Percentiles rank a stretch among this genome's conserved stretches.
phyloP scores from a whole-genome alignment of 2,888 invertebrate species.

The Lypha dubia region DNA sequence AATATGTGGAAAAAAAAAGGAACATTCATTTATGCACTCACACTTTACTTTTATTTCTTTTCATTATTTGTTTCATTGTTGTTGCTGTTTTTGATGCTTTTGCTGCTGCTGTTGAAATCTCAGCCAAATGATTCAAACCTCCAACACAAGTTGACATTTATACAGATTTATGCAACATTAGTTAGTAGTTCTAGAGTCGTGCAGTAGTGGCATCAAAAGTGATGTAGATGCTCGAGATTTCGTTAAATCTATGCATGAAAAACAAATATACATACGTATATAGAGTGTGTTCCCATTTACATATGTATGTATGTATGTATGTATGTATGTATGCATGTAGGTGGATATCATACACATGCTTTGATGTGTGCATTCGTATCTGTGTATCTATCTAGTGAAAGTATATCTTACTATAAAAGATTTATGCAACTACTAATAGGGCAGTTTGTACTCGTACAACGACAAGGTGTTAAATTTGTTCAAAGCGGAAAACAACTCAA shows the following conservation, averaged over 20 bases:
- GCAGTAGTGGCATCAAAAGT: slow-evolving; percentile 46
- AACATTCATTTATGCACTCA: slow-evolving; percentile 43
- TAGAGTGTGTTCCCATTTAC: slow-evolving; percentile 27
- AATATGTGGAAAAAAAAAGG: slow-evolving; percentile 33
- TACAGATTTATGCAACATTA: slow-evolving; percentile 71
- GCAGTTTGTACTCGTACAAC: too few species aligned
- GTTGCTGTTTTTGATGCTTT: slow-evolving; percentile 1
- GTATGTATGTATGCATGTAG: slow-evolving; percentile 10
- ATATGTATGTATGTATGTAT: slow-evolving; percentile 11
- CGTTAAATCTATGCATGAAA: slow-evolving; percentile 62
- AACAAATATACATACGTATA: slow-evolving; percentile 33
- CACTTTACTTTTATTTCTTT: slow-evolving; percentile 36
- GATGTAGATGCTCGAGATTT: slow-evolving; percentile 61
- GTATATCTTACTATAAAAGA: slow-evolving; percentile 25
- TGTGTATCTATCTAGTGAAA: slow-evolving; percentile 33
- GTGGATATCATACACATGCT: slow-evolving; percentile 19
- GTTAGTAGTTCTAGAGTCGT: slow-evolving; percentile 55
- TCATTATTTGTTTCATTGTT: slow-evolving; percentile 9
- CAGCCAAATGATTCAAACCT: slow-evolving; percentile 63
- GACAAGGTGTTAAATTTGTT: background rate
- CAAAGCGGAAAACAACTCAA: background rate
- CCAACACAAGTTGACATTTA: slow-evolving; percentile 69
- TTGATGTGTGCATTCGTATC: slow-evolving; percentile 20
- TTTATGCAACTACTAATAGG: slow-evolving; percentile 9
- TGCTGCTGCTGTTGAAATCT: slow-evolving; percentile 49